Conservation (phyloP, 2,113 vertebrate genomes). For the Pollimyrus isidori region DNA sequence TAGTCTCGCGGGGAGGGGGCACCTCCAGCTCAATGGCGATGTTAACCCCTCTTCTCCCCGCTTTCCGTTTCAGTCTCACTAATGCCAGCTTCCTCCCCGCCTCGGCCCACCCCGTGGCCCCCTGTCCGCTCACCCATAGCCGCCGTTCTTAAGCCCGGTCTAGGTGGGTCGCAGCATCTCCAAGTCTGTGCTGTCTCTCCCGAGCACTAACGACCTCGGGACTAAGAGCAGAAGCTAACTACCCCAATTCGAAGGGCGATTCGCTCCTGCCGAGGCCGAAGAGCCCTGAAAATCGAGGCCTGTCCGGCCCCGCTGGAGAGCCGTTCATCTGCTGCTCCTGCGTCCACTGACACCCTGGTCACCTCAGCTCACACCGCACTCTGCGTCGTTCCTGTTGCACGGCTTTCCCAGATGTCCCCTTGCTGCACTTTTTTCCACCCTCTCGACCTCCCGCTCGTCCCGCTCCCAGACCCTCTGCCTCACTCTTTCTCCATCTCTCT, state of each 20-base stretch:
- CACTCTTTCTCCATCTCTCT: constrained; percentile 43
- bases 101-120: neutral
- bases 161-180: neutral
- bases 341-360: neutral
- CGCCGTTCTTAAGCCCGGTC: neutral
- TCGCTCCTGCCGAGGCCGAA: neutral
- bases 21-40: neutral
- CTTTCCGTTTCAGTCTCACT: neutral
- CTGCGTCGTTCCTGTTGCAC: neutral
- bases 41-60: constrained; percentile 26
- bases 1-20: constrained; percentile 37
- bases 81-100: neutral
- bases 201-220: neutral
- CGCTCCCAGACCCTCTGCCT: constrained; percentile 21
- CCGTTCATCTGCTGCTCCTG: neutral
- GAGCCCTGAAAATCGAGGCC: neutral
- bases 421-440: constrained; percentile 20
- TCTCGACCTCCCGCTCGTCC: constrained; percentile 28
- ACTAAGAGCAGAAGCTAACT: neutral
- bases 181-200: neutral
- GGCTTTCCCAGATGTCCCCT: constrained; percentile 19
- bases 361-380: constrained; percentile 15
- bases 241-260: neutral
- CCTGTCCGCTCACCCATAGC: neutral
- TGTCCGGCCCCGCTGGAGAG: neutral